These are phyloP conservation scores for Sebastes jordani DNA, from an alignment of 2,797 vertebrate species.

Conservation along the genomic window DNA sequence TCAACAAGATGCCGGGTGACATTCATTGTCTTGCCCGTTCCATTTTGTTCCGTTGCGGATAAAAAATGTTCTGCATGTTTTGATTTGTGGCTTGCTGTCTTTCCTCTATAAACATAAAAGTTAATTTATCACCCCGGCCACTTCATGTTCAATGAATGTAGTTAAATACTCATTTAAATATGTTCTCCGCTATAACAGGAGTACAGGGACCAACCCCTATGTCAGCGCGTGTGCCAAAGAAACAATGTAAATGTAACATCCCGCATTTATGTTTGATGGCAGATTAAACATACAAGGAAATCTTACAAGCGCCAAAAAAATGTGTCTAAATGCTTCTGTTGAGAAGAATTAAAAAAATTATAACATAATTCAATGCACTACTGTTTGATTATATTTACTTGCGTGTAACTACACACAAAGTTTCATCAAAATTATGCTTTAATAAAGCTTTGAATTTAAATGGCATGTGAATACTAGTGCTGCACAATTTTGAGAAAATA, in stretches of 20 bases:
- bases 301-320: background rate
- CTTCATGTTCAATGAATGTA: conserved; percentile 67
- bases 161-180: conserved; percentile 82
- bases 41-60: conserved; percentile 57
- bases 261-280: background rate
- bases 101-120: conserved; percentile 65
- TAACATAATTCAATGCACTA: background rate
- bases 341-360: background rate
- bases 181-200: conserved; percentile 47
- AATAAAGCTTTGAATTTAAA: background rate
- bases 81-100: conserved; percentile 74
- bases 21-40: conserved; percentile 67
- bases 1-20: conserved; percentile 73
- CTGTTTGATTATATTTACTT: background rate
- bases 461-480: accelerated
- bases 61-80: conserved; percentile 37
- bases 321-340: background rate
- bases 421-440: background rate
- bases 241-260: background rate
- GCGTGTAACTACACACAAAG: background rate
- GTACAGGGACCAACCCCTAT: conserved; percentile 13
- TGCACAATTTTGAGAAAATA: no score
- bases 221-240: background rate
- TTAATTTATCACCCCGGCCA: conserved; percentile 64
- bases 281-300: background rate